Evolutionary conservation across 2,888 invertebrate genomes (phyloP).

Genomic region (Spisula subtruncata): DNA sequence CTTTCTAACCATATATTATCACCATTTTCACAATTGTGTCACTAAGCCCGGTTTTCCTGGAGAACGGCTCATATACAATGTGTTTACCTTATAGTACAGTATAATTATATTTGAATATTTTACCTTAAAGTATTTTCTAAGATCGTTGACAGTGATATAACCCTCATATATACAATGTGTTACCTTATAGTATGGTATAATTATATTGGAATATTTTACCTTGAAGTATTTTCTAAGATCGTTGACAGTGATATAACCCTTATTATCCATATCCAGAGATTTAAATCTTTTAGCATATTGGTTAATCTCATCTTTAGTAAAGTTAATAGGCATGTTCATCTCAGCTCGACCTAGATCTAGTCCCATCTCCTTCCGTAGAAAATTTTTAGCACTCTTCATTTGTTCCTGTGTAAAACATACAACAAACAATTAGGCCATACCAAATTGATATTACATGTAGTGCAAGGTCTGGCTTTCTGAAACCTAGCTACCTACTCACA

Average conservation of each 20-base stretch:
- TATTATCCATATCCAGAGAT: constrained; percentile 97
- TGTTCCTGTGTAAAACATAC: constrained; percentile 90
- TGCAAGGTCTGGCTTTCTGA: too few relatives aligned
- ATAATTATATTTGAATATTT: too few relatives aligned
- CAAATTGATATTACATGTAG: too few relatives aligned
- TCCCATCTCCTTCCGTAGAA: constrained; percentile 98
- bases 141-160: too few relatives aligned
- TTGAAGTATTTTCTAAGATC: constrained; percentile 98
- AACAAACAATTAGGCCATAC: not conserved
- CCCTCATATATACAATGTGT: too few relatives aligned
- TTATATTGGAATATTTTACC: constrained; percentile 89
- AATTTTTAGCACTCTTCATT: constrained; percentile 93
- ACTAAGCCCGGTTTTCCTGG: too few relatives aligned
- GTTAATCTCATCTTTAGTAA: constrained; percentile 97
- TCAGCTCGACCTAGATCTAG: constrained; percentile 96
- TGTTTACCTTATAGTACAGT: too few relatives aligned
- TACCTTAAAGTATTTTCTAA: constrained; percentile 98
- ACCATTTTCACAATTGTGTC: too few relatives aligned
- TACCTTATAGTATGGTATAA: too few relatives aligned
- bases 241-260: constrained; percentile 99
- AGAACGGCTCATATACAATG: too few relatives aligned
- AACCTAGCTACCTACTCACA: too few relatives aligned
- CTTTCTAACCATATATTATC: too few relatives aligned
- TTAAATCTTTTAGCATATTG: constrained; percentile 98
- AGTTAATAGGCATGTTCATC: constrained; percentile 95